phyloP scores from a whole-genome alignment of 2,888 invertebrate species.

The Anodontia alba region DNA sequence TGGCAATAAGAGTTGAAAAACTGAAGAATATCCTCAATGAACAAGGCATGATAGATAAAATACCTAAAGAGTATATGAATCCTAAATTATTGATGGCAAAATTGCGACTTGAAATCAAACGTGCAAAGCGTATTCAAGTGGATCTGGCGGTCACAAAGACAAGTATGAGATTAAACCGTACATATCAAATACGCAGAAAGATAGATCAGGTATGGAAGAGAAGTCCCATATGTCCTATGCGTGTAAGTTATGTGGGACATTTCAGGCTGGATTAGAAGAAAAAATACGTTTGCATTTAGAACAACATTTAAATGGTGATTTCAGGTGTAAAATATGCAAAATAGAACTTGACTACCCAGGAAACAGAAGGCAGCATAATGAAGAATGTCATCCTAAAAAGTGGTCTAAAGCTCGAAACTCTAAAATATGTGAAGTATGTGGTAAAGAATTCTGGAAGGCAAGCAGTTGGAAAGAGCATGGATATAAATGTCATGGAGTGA shows the following conservation, averaged over 20 bases:
- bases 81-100: not conserved
- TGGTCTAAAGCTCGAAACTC: not conserved
- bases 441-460: not conserved
- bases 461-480: not conserved
- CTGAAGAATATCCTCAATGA: not conserved
- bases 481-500: not conserved
- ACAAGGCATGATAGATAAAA: not conserved
- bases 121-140: not conserved
- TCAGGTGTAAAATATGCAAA: not conserved
- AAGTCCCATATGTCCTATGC: not conserved
- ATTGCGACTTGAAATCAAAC: not conserved
- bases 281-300: not conserved
- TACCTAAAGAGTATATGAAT: not conserved
- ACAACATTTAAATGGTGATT: not conserved
- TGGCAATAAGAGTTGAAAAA: not conserved
- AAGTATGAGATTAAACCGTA: not conserved
- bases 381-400: not conserved
- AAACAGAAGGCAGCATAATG: not conserved
- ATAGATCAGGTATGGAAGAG: not conserved
- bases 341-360: not conserved
- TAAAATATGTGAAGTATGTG: not conserved
- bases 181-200: not conserved
- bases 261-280: not conserved
- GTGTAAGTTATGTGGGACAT: not conserved
- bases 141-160: not conserved